Evolutionary conservation across 1,140 invertebrate species (phyloP).

Genomic region (Drosophila kanapiae): DNA sequence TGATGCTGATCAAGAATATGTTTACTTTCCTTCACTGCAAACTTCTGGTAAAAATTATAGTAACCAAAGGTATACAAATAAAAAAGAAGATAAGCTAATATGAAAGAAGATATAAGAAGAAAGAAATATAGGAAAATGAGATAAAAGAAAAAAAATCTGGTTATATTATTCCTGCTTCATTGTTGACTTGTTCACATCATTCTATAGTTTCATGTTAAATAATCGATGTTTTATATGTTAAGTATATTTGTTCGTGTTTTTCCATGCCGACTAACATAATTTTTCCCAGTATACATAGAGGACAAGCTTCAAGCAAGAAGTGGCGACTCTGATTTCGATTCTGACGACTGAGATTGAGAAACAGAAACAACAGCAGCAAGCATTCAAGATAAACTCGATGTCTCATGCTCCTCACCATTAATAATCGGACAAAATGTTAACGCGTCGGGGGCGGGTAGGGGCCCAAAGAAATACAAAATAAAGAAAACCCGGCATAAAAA

Average conservation of each 20-base stretch:
- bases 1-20: too few relatives aligned
- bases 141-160: too few relatives aligned
- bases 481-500: neutral
- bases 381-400: slow-evolving; percentile 30
- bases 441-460: too few relatives aligned
- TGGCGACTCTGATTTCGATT: slow-evolving; percentile 24
- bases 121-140: too few relatives aligned
- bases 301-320: slow-evolving; percentile 5
- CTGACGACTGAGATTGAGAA: slow-evolving; percentile 11
- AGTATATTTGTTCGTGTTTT: too few relatives aligned
- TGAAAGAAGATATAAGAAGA: neutral
- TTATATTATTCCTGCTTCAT: neutral
- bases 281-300: neutral
- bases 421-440: slow-evolving; percentile 23
- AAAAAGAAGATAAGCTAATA: too few relatives aligned
- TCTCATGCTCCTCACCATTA: slow-evolving; percentile 54
- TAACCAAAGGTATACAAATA: too few relatives aligned
- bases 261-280: too few relatives aligned
- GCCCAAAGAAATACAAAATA: neutral
- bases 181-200: too few relatives aligned
- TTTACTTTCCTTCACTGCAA: too few relatives aligned
- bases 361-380: neutral
- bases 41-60: too few relatives aligned
- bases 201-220: neutral
- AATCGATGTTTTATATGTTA: neutral